These are phyloP conservation scores for Drosophila parthenogenetica DNA, from an alignment of 2,888 invertebrate genomes.

Conservation along the genomic window DNA sequence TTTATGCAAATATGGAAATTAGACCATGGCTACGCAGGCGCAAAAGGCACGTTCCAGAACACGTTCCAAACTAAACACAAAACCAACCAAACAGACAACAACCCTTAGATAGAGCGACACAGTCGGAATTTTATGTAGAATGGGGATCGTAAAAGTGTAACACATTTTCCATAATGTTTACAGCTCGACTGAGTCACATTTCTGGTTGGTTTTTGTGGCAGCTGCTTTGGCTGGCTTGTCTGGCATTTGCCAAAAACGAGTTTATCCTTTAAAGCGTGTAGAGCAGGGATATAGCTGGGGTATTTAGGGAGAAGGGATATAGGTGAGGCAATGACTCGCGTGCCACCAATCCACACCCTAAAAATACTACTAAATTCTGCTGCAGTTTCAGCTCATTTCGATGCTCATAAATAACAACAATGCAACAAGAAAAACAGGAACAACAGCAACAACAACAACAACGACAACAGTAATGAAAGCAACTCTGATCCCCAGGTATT, in stretches of 20 bases:
- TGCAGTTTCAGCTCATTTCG: constrained; percentile 70
- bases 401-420: constrained; percentile 78
- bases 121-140: constrained; percentile 24
- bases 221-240: constrained; percentile 50
- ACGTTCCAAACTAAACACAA: constrained; percentile 56
- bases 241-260: constrained; percentile 69
- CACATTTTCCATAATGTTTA: constrained; percentile 65
- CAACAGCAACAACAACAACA: constrained; percentile 26
- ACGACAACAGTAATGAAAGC: constrained; percentile 29
- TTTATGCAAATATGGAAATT: constrained; percentile 65
- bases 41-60: constrained; percentile 56
- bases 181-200: constrained; percentile 34
- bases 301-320: too few relatives aligned
- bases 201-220: constrained; percentile 27
- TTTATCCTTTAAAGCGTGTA: constrained; percentile 59
- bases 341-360: constrained; percentile 52
- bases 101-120: constrained; percentile 69
- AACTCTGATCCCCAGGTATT: constrained; percentile 78
- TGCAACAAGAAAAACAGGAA: constrained; percentile 41
- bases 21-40: constrained; percentile 63
- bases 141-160: constrained; percentile 45
- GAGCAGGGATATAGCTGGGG: background rate
- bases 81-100: constrained; percentile 9
- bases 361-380: constrained; percentile 23
- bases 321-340: constrained; percentile 49